Conservation (phyloP, 2,113 vertebrate species). For the Stomatorhinus ivindoensis region DNA sequence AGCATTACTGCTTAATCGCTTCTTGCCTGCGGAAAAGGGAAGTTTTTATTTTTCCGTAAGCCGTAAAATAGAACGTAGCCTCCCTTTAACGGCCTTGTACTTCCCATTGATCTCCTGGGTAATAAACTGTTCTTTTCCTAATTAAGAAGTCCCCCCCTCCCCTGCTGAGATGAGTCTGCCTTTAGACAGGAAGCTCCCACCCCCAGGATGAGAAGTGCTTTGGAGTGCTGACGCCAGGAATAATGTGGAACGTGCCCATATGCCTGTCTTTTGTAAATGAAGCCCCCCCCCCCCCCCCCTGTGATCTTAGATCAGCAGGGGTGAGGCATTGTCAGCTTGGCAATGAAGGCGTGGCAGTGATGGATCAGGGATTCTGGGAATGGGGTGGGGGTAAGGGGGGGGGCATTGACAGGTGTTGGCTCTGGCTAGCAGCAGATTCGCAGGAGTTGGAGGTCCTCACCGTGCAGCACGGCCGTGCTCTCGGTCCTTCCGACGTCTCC, state of each 20-base stretch:
- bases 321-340: background rate
- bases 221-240: conserved; percentile 43
- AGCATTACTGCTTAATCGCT: conserved; percentile 34
- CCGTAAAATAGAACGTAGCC: conserved; percentile 31
- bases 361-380: background rate
- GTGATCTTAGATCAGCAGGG: background rate
- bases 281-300: background rate
- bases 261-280: conserved; percentile 8
- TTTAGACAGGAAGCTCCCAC: conserved; percentile 32
- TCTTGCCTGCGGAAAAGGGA: conserved; percentile 38
- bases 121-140: conserved; percentile 55
- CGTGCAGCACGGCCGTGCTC: conserved; percentile 57
- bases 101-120: conserved; percentile 56
- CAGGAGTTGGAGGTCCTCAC: conserved; percentile 77
- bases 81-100: conserved; percentile 44
- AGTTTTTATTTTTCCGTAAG: conserved; percentile 17
- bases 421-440: conserved; percentile 56
- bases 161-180: conserved; percentile 31
- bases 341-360: background rate
- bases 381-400: background rate
- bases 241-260: conserved; percentile 13
- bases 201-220: conserved; percentile 22
- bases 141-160: conserved; percentile 44
- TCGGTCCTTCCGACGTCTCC: conserved; percentile 66
- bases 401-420: background rate